Base-by-base conservation (phyloP, 2,113 vertebrate genomes). In the Pipa parva region DNA sequence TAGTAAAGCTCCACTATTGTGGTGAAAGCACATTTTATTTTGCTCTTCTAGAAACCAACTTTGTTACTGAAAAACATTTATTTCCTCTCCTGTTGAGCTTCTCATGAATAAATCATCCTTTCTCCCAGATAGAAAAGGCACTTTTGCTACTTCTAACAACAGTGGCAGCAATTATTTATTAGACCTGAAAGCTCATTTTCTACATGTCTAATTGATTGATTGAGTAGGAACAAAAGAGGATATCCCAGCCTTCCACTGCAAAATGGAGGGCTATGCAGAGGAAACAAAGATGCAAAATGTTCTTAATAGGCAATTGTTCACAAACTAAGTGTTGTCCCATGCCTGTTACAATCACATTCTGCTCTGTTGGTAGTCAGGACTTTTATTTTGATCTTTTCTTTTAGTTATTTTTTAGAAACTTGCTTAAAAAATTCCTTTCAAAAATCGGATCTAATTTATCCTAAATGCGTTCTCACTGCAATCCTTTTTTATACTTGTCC, bases 21-120 rank as follows among this genome's bases (percentile, higher is more conserved):
- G 36, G 25, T 13, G 9, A 59, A 45, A 26, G 29, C 21, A 7
- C 5, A 4, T 17, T 48, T 13, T 15, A 11, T 67, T 26, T 46
- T 46, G 15, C 33, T 36, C 33, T 1, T 12, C 10, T 13, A 36
- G 33, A 13, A 36, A 36, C 33, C 33, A 4, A 36, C 33, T 36
- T 36, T 36, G 9, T 36, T 9, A 9, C 33, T 36, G 7, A 36
- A 36, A n/a, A 36, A 36, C 33, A 36, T 36, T 26, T 31, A 13
- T 28, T 59, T 52, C 51, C 20, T 28, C 46, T 45, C 25, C 66
- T 69, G 26, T 45, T 25, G 55, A 67, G 64, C 26, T 24, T 12
- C 9, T 24, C 66, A 69, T 61, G 11, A 69, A 69, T 69, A 60
- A 69, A 51, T 69, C 33, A 54, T 61, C 13, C 33, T 18, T 51